Evolutionary conservation across 1,140 invertebrate genomes (phyloP).

Genomic region (Cheumatopsyche charites): DNA sequence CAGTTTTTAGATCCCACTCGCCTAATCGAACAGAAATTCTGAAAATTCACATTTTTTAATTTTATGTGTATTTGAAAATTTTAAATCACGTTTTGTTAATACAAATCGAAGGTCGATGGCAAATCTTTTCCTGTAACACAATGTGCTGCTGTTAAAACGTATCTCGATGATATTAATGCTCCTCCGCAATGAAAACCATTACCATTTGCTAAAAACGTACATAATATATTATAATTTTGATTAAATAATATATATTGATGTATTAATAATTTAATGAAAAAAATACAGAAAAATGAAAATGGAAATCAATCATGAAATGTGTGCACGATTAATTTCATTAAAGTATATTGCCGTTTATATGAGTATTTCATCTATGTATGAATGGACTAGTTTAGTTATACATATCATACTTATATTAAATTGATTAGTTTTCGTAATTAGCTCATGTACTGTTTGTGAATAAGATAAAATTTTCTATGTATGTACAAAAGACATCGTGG

Average conservation of each 20-base stretch:
- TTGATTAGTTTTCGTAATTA: too few species aligned
- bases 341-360: too few species aligned
- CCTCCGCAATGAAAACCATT: slow-evolving; percentile 68
- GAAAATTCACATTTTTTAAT: not conserved
- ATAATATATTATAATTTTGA: slow-evolving; percentile 7
- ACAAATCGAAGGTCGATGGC: not conserved
- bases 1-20: slow-evolving; percentile 65
- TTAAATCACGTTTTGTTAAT: not conserved
- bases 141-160: slow-evolving; percentile 70
- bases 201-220: slow-evolving; percentile 47
- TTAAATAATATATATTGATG: not conserved
- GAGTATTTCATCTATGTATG: too few species aligned
- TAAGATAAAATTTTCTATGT: too few species aligned
- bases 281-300: slow-evolving; percentile 16
- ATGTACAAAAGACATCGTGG: too few species aligned
- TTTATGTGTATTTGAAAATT: not conserved
- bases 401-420: too few species aligned
- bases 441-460: too few species aligned
- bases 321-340: too few species aligned
- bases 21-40: slow-evolving; percentile 63
- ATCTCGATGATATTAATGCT: slow-evolving; percentile 65
- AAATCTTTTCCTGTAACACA: slow-evolving; percentile 66
- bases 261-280: not conserved
- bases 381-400: too few species aligned
- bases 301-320: not conserved